Evolutionary conservation across 1,140 invertebrate species (phyloP), one percentile per base, ranked within the genome.

Genomic region (Copidosoma floridanum): DNA sequence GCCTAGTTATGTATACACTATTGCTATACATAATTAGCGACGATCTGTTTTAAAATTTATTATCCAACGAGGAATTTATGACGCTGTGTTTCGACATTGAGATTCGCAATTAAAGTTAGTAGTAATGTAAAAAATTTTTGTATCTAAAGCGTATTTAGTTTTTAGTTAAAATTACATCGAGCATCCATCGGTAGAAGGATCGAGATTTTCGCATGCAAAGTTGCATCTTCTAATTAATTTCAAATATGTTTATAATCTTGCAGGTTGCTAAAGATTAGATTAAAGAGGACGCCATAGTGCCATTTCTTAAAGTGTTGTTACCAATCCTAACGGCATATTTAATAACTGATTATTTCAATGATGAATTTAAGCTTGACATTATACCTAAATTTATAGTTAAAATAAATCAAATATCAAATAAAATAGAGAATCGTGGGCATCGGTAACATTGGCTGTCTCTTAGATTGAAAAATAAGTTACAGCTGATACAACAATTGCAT

Each of bases 11-110:
- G 11, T 40, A 53, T 26, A 44, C 24, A 16, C 52, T 61, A 61
- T 55, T 61, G 51, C 51, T 55, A 61, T n/a, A n/a, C 52, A 61
- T 26, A 55, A 41, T 48, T 55, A 61, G 35, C 40, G 51, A 54
- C 26, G 58, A n/a, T 55, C 51, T 50, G 23, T 40, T 60, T 44
- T 8, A 35, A n/a, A n/a, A n/a, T 59, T 60, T 18, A 46, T 53
- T 54, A 60, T 54, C 29, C 21, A 61, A 61, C 23, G n/a, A 55
- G 41, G 43, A 38, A n/a, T n/a, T n/a, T 55, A 32, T 60, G 37
- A 60, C 32, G 58, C 41, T 54, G 48, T 38, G n/a, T 23, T 55
- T 55, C 26, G 14, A 61, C 58, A 61, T 61, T 50, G 58, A 61
- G 58, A 61, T 61, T 61, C 52, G 44, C 52, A 53, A 55, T 54